Base-by-base conservation (phyloP, 2,113 vertebrate species). In the Leptosomus discolor region DNA sequence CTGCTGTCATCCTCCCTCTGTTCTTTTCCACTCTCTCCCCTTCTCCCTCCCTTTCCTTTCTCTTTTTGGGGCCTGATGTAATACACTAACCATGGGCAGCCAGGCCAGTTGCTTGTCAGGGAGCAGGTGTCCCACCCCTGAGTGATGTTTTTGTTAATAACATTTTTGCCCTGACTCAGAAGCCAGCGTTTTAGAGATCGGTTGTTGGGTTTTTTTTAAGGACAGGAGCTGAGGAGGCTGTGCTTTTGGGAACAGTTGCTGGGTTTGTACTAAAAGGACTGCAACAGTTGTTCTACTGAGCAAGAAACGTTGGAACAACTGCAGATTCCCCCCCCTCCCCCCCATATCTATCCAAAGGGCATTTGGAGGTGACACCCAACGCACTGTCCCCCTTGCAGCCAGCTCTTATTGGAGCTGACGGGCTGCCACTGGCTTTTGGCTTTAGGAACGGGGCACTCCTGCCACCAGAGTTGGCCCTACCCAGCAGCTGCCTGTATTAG, bases 71-170 rank as follows among this genome's bases (percentile, higher is more conserved):
- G 73, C 96, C 97, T 98, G 98, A 98, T 98, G 97, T 98, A 97
- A 98, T 98, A 97, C 95, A 30, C 96, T 92, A 97, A 96, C 98
- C 98, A 98, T 96, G 94, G 93, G 97, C 96, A 97, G 97, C 94
- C 92, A 43, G 96, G 94, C 98, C 99, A 99, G 99, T 99, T 99
- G 99, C 98, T 99, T 97, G 94, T 95, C 96, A 95, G 95, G 61
- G 61, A 99, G 99, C 99, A 99, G 99, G 99, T 99, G 99, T 98
- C 97, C 97, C 97, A 98, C 97, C 96, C 97, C 91, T 97, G 97
- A 93, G 97, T 88, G 94, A 96, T 97, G 97, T 98, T 97, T 98
- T 97, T 97, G 95, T 96, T 96, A 94, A 96, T 98, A 98, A 98
- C 98, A 96, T 99, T 98, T 98, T 98, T 98, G 98, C 98, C 98